Evolutionary conservation across 2,113 vertebrate species (phyloP).

Genomic region (Regulus satrapa): DNA sequence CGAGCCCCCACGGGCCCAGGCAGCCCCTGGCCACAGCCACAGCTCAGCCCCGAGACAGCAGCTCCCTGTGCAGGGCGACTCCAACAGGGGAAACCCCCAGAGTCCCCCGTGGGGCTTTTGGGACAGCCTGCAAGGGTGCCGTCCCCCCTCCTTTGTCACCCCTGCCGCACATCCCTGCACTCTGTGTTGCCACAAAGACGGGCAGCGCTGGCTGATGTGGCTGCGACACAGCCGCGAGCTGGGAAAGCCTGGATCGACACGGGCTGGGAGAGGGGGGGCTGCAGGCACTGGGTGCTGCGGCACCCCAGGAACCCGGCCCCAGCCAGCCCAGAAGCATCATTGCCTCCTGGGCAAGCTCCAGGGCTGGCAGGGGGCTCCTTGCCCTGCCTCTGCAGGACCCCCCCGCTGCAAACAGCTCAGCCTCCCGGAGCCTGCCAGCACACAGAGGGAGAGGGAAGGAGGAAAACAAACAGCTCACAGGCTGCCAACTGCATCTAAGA

Average conservation of each 20-base stretch:
- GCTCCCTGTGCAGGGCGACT: rapidly evolving
- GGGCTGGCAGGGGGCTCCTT: background rate
- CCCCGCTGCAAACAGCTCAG: background rate
- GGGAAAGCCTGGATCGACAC: background rate
- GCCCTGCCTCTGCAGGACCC: background rate
- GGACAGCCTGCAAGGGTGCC: background rate
- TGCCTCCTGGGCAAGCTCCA: background rate
- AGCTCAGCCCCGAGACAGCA: background rate
- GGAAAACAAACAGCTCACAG: background rate
- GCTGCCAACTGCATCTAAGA: background rate
- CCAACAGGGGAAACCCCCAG: background rate
- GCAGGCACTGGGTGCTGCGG: background rate
- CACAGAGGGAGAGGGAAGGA: background rate
- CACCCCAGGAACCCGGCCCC: background rate
- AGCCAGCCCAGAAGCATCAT: background rate
- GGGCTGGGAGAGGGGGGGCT: rapidly evolving
- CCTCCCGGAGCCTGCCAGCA: rapidly evolving
- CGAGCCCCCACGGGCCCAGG: background rate
- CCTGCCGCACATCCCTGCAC: background rate
- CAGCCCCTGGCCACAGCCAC: background rate
- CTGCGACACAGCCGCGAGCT: background rate
- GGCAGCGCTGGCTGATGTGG: background rate
- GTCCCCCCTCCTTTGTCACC: background rate
- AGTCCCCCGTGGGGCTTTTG: background rate
- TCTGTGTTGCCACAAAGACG: background rate